Percentiles rank a stretch among this genome's conserved stretches.
Conservation (phyloP, 1,140 invertebrate species). For the Drosophila littoralis region DNA sequence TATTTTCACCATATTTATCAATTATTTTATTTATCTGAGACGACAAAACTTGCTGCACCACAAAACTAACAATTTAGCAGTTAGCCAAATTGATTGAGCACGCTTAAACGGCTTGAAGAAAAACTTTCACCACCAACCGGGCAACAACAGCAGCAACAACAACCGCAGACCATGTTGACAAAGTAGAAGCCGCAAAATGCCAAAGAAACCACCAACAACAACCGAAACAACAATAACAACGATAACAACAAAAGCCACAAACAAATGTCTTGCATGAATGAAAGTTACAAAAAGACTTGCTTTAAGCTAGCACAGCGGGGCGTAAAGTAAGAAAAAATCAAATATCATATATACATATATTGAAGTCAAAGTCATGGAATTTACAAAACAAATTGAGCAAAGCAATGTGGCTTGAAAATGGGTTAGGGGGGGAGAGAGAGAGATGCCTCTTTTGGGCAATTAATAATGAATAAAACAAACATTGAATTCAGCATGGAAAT, state of each 20-base stretch:
- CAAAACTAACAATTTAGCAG: slow-evolving; percentile 48
- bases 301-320: slow-evolving; percentile 17
- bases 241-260: slow-evolving; percentile 32
- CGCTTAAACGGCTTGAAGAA: slow-evolving; percentile 60
- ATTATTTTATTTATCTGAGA: neutral
- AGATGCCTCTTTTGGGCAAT: slow-evolving; percentile 57
- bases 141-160: slow-evolving; percentile 38
- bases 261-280: slow-evolving; percentile 60
- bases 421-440: slow-evolving; percentile 22
- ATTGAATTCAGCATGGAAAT: slow-evolving; percentile 47
- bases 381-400: slow-evolving; percentile 37
- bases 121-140: slow-evolving; percentile 74
- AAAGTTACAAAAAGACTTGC: slow-evolving; percentile 68
- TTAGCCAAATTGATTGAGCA: slow-evolving; percentile 72
- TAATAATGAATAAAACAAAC: slow-evolving; percentile 59
- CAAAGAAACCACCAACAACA: slow-evolving; percentile 48
- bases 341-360: slow-evolving; percentile 1
- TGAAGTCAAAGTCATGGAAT: slow-evolving; percentile 49
- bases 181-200: slow-evolving; percentile 63
- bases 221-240: neutral
- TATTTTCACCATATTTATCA: slow-evolving; percentile 2
- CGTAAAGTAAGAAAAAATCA: neutral
- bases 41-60: slow-evolving; percentile 13
- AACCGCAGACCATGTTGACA: slow-evolving; percentile 44
- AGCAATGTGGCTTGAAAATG: slow-evolving; percentile 45